phyloP scores from a whole-genome alignment of 2,113 vertebrate genomes.

The Agelaius tricolor region DNA sequence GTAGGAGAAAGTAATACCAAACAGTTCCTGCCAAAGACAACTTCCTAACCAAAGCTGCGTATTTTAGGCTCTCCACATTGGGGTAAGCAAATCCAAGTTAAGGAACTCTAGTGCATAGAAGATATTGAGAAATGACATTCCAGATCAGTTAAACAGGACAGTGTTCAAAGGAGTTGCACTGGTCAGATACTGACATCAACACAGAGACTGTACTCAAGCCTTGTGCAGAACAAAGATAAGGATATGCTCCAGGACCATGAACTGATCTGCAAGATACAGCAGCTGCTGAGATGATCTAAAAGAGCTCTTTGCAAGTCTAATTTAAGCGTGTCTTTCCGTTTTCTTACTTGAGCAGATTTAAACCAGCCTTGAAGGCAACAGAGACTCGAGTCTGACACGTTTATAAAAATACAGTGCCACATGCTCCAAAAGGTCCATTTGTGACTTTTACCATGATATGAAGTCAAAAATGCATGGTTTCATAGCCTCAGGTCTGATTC shows the following conservation, averaged over 20 bases:
- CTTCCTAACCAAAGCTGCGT: rapidly evolving
- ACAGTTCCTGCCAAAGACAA: not conserved
- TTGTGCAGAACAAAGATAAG: not conserved
- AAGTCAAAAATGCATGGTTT: not conserved
- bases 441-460: not conserved
- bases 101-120: not conserved
- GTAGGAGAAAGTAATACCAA: not conserved
- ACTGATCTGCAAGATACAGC: not conserved
- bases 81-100: not conserved
- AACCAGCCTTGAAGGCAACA: not conserved
- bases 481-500: not conserved
- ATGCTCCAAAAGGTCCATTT: not conserved
- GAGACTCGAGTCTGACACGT: not conserved
- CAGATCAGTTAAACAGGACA: not conserved
- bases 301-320: not conserved
- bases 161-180: not conserved
- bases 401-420: not conserved
- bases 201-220: not conserved
- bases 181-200: not conserved
- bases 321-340: not conserved
- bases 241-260: not conserved
- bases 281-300: not conserved
- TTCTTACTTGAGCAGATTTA: not conserved
- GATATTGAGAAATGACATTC: not conserved
- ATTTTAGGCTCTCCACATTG: not conserved